Evolutionary conservation across 2,888 invertebrate genomes (phyloP).

Genomic region (Dioctria linearis): DNA sequence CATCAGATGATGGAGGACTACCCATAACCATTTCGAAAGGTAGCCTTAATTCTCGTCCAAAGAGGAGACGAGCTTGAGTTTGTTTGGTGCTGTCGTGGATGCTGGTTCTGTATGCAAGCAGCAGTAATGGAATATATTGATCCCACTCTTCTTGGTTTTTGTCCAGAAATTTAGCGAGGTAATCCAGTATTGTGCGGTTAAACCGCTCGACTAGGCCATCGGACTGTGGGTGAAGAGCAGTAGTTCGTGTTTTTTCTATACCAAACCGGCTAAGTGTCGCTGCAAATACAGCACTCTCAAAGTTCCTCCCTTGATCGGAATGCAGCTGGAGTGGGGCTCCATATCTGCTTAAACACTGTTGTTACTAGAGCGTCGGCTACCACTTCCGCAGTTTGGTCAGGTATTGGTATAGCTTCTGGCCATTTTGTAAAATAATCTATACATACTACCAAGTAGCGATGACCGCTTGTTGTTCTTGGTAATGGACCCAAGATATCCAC

Average conservation of each 20-base stretch:
- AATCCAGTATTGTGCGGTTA: slow-evolving; percentile 58
- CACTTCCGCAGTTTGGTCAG: neutral
- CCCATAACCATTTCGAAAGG: slow-evolving; percentile 51
- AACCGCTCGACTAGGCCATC: slow-evolving; percentile 62
- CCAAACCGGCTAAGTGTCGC: neutral
- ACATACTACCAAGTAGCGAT: neutral
- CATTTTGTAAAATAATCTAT: neutral
- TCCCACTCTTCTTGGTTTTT: slow-evolving; percentile 37
- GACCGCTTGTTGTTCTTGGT: neutral
- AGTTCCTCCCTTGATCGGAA: neutral
- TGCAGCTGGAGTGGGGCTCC: neutral
- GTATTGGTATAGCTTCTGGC: neutral
- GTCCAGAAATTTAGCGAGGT: slow-evolving; percentile 52
- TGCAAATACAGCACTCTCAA: neutral
- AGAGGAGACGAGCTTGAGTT: slow-evolving; percentile 54
- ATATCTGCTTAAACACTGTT: neutral
- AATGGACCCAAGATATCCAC: neutral
- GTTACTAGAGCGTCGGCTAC: neutral
- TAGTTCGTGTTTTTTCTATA: slow-evolving; percentile 59
- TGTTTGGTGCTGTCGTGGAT: slow-evolving; percentile 51
- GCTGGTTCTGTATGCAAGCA: slow-evolving; percentile 21
- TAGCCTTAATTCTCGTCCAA: slow-evolving; percentile 54
- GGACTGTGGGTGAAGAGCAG: slow-evolving; percentile 61
- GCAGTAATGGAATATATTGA: slow-evolving; percentile 14
- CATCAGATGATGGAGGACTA: neutral